Percentiles rank a stretch among this genome's conserved stretches.
phyloP scores from a whole-genome alignment of 2,113 vertebrate species.

The Ageneiosus marmoratus region DNA sequence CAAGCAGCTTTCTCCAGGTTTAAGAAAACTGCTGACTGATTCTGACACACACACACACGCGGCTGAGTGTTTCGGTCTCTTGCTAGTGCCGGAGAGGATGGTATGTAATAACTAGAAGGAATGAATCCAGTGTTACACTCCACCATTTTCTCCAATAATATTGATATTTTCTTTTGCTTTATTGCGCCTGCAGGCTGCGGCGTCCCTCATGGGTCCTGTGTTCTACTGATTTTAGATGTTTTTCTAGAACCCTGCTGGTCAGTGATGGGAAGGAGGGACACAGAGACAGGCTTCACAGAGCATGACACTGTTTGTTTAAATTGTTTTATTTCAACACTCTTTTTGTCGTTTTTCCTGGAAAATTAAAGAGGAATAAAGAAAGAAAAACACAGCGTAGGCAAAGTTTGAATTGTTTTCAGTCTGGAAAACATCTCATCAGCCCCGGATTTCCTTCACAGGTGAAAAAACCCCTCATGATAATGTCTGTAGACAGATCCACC shows the following conservation, averaged over 20 bases:
- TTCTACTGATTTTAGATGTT: not conserved
- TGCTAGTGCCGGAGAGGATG: not conserved
- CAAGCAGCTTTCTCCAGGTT: slow-evolving; percentile 63
- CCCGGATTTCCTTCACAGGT: not conserved
- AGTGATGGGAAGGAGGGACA: not conserved
- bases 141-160: not conserved
- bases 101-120: not conserved
- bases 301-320: not conserved
- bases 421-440: not conserved
- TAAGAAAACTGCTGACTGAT: not conserved
- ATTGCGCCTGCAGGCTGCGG: not conserved
- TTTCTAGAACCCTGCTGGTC: not conserved
- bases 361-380: not conserved
- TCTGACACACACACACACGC: not conserved
- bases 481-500: not conserved
- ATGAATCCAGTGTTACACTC: not conserved
- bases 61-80: not conserved
- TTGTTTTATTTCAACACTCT: not conserved
- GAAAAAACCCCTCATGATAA: not conserved
- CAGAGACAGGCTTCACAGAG: not conserved
- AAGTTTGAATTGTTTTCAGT: not conserved
- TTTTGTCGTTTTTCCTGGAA: not conserved
- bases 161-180: not conserved
- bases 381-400: not conserved
- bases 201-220: too few species aligned